phyloP scores from a whole-genome alignment of 2,797 vertebrate species.

The Acrocephalus scirpaceus region DNA sequence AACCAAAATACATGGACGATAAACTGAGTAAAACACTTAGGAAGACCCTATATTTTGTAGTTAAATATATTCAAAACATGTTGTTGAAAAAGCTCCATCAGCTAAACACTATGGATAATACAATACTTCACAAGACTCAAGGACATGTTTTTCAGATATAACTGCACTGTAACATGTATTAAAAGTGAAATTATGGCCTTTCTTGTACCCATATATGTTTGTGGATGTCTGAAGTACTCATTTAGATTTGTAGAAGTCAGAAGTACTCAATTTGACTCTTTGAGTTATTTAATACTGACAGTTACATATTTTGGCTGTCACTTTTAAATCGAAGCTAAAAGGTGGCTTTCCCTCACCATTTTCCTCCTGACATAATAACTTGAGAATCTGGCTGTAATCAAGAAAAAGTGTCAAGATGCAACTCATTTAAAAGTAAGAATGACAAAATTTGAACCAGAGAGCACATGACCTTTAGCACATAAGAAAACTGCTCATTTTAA shows the following conservation, averaged over 20 bases:
- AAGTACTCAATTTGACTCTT: background rate
- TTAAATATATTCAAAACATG: background rate
- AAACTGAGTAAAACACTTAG: background rate
- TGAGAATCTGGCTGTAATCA: background rate
- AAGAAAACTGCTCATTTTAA: background rate
- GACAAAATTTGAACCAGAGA: background rate
- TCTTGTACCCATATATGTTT: background rate
- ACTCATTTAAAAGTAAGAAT: background rate
- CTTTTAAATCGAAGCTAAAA: background rate
- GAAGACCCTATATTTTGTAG: background rate
- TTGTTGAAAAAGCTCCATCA: background rate
- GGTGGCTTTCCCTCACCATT: background rate
- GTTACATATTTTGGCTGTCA: background rate
- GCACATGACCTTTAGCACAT: background rate
- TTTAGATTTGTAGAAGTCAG: background rate
- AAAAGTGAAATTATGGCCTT: background rate
- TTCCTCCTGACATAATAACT: background rate
- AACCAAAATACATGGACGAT: background rate
- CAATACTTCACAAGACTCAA: background rate
- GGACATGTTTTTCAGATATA: background rate
- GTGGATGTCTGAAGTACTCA: accelerated
- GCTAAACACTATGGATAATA: background rate
- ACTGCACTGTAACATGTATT: background rate
- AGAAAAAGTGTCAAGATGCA: background rate
- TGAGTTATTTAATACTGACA: background rate